Conservation (phyloP, 2,113 vertebrate genomes). For the Oncorhynchus masou region DNA sequence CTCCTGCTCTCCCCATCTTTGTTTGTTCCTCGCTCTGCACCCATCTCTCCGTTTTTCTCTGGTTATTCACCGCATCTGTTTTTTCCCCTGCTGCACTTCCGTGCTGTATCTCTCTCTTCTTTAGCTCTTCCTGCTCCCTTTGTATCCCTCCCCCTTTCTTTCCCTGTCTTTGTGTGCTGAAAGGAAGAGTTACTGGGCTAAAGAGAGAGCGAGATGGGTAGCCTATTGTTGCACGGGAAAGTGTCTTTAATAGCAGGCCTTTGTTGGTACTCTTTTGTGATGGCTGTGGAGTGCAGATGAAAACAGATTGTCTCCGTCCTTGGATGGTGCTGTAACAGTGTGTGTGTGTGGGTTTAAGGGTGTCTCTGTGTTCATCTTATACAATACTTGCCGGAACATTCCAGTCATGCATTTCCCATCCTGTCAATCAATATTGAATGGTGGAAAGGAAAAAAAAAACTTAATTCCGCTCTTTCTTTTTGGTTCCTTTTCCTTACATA, state of each 20-base stretch:
- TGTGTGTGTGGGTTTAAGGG: too few relatives aligned
- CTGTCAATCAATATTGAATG: too few relatives aligned
- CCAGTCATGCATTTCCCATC: too few relatives aligned
- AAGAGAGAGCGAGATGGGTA: slow-evolving; percentile 34
- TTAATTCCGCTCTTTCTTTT: background rate
- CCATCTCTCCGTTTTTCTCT: too few relatives aligned
- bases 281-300: background rate
- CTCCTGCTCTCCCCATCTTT: too few relatives aligned
- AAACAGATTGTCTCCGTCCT: background rate
- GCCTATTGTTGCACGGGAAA: background rate
- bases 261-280: slow-evolving; percentile 36
- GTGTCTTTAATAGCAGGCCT: slow-evolving; percentile 46
- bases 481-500: background rate
- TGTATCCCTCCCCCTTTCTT: slow-evolving; percentile 20
- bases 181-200: slow-evolving; percentile 9
- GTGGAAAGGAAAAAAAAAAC: too few relatives aligned
- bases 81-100: too few relatives aligned
- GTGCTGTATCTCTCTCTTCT: background rate
- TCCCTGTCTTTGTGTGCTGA: slow-evolving; percentile 19
- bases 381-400: too few relatives aligned
- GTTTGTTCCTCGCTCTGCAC: too few relatives aligned
- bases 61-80: too few relatives aligned
- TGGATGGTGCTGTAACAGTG: too few relatives aligned
- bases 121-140: background rate
- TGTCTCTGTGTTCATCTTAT: too few relatives aligned